phyloP scores from a whole-genome alignment of 2,113 vertebrate genomes.

The Harpagus bidentatus region DNA sequence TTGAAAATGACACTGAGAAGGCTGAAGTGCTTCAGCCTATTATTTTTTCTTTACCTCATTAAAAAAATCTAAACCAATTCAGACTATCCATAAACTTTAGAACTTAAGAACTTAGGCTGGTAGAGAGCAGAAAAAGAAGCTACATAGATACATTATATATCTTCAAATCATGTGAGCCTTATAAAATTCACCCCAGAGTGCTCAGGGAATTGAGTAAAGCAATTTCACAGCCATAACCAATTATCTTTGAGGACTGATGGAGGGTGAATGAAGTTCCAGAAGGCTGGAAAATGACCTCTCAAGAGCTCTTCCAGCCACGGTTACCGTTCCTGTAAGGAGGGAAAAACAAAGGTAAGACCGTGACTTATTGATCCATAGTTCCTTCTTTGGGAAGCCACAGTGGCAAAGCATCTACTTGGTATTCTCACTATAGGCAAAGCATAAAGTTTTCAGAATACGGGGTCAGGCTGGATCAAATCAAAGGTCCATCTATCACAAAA shows the following conservation, averaged over 20 bases:
- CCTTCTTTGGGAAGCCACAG: background rate
- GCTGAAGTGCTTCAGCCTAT: background rate
- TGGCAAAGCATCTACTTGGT: background rate
- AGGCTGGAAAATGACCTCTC: slow-evolving; percentile 8
- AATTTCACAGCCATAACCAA: slow-evolving; percentile 4
- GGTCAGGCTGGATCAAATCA: background rate
- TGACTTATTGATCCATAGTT: background rate
- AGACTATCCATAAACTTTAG: background rate
- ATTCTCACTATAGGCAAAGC: background rate
- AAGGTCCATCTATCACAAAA: background rate
- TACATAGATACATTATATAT: background rate
- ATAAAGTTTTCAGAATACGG: background rate
- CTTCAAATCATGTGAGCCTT: background rate
- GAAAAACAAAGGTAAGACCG: background rate
- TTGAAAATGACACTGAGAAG: background rate
- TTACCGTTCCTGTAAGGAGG: background rate
- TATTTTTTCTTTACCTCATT: background rate
- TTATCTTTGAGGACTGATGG: background rate
- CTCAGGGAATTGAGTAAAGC: background rate
- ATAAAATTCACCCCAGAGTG: background rate
- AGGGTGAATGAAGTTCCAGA: background rate
- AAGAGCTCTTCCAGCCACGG: background rate
- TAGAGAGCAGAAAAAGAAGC: background rate
- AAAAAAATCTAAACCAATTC: background rate
- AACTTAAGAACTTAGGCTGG: background rate